Conservation (phyloP, 2,797 vertebrate species). For the Myioborus melanocephalus region DNA sequence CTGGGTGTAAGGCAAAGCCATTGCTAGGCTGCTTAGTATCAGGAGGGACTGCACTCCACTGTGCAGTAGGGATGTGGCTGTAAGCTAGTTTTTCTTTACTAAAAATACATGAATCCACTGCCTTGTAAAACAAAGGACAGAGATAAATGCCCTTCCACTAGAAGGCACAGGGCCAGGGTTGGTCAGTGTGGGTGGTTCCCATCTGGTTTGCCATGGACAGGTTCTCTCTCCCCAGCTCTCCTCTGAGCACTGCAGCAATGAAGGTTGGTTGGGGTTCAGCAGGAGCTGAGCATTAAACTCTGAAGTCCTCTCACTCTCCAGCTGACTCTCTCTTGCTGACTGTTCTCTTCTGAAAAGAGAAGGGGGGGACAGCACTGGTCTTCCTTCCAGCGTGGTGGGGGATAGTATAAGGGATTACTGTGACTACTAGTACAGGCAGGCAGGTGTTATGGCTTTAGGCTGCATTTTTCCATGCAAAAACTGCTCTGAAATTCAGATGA, state of each 20-base stretch:
- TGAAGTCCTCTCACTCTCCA: not conserved
- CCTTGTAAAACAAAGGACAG: not conserved
- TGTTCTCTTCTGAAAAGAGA: not conserved
- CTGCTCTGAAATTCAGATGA: not conserved
- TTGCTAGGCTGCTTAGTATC: not conserved
- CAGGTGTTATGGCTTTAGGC: not conserved
- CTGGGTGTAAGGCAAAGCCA: not conserved
- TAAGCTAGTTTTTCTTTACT: not conserved
- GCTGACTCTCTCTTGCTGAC: not conserved
- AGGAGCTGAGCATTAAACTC: not conserved
- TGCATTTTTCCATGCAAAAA: not conserved
- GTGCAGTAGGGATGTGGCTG: not conserved
- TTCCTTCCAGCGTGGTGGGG: not conserved
- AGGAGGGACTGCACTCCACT: not conserved
- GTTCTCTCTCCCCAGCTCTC: not conserved
- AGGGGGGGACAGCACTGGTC: not conserved
- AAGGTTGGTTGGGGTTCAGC: fast-evolving
- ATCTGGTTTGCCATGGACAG: not conserved
- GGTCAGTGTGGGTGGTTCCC: not conserved
- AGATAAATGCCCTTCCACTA: not conserved
- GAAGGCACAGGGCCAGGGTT: not conserved
- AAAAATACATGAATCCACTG: not conserved
- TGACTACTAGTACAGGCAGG: not conserved
- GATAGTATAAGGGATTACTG: not conserved
- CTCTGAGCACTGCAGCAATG: not conserved